These are phyloP conservation scores for Leucophenga montana DNA, from an alignment of 2,888 invertebrate genomes.

Conservation along the genomic window DNA sequence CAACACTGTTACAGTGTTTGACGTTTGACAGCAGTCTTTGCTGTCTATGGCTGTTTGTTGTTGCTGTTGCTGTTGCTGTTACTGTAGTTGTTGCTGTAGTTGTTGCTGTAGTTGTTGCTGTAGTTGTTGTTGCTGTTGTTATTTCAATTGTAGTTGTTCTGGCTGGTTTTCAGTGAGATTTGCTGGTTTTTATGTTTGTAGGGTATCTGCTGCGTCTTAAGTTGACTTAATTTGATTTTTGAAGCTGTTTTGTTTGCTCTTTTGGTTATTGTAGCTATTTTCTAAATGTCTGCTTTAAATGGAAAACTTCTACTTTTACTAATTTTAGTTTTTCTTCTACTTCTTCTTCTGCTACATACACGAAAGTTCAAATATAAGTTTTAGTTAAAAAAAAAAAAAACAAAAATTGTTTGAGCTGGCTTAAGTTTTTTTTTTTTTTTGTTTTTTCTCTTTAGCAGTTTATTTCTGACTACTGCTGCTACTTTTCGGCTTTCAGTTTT, in stretches of 20 bases:
- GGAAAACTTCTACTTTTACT: constrained; percentile 52
- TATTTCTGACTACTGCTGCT: too few species aligned
- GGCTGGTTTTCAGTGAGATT: constrained; percentile 24
- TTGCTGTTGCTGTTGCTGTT: background rate
- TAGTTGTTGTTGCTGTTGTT: too few species aligned
- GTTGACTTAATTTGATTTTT: constrained; percentile 23
- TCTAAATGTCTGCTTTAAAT: constrained; percentile 47
- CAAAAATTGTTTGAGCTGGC: background rate
- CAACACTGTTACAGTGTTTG: background rate
- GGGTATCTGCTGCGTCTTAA: background rate
- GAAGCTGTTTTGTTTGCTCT: constrained; percentile 34
- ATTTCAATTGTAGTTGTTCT: constrained; percentile 33
- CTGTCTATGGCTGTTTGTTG: background rate
- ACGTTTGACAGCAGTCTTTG: background rate
- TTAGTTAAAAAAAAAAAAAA: constrained; percentile 7
- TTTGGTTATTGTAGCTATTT: constrained; percentile 40
- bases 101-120: too few species aligned
- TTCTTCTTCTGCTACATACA: too few species aligned
- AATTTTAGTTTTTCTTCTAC: background rate
- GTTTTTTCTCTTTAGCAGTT: constrained; percentile 11
- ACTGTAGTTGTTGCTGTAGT: background rate
- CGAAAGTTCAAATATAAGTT: constrained; percentile 13
- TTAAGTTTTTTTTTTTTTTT: constrained; percentile 21
- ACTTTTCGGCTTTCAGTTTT: constrained; percentile 16
- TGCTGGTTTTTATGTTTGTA: background rate